Conservation (phyloP, 2,113 vertebrate species). For the Galemys pyrenaicus region DNA sequence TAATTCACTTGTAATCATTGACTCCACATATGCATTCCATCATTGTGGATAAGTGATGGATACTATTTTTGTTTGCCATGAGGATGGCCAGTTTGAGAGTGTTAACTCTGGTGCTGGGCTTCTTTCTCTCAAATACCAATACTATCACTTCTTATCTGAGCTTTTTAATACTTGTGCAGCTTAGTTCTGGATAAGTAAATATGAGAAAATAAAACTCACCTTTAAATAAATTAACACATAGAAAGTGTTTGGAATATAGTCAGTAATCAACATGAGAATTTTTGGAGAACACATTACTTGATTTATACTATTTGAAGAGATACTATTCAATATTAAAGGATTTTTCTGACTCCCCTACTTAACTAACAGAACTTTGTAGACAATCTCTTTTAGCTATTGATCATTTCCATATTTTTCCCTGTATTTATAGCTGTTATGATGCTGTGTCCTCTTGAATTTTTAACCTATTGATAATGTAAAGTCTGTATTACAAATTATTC, state of each 20-base stretch:
- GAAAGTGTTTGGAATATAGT: background rate
- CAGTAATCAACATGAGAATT: background rate
- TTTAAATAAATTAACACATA: background rate
- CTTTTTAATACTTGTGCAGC: background rate
- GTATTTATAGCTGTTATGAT: background rate
- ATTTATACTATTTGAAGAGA: background rate
- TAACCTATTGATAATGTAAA: background rate
- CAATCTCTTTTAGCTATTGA: background rate
- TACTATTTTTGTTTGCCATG: background rate
- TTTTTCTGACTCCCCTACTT: background rate
- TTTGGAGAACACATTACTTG: background rate
- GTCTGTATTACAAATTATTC: background rate
- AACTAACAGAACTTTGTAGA: background rate
- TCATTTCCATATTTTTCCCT: no score
- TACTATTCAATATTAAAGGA: background rate
- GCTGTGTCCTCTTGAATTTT: background rate
- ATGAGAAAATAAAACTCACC: background rate
- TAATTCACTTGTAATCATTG: background rate
- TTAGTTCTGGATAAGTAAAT: background rate
- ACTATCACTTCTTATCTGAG: background rate
- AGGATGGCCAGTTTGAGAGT: background rate
- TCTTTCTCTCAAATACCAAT: background rate
- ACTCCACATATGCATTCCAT: background rate
- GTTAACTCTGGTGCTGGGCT: background rate
- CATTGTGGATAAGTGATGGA: background rate